Evolutionary conservation across 2,888 invertebrate genomes (phyloP).

Genomic region (Ennomos erosarius): DNA sequence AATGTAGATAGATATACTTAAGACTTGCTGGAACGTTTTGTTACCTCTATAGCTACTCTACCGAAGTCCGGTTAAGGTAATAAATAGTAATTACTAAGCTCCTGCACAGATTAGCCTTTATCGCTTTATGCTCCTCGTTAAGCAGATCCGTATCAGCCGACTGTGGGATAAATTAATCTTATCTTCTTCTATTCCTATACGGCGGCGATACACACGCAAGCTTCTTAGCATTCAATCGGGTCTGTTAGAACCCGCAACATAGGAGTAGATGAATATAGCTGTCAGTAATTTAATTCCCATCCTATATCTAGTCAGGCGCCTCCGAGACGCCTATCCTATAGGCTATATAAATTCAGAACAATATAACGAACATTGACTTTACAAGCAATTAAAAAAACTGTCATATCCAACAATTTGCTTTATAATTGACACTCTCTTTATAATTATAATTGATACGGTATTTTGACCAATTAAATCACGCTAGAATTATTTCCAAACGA

Average conservation of each 20-base stretch:
- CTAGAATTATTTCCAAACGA: background rate
- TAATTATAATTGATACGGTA: background rate
- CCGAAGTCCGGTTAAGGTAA: background rate
- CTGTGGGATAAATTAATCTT: conserved; percentile 46
- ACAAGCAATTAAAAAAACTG: conserved; percentile 13
- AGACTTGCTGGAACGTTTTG: background rate
- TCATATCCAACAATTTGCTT: conserved; percentile 15
- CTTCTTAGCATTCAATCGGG: conserved; percentile 28
- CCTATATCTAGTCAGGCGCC: conserved; percentile 27
- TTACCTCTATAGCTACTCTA: too few species aligned
- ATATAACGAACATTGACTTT: conserved; percentile 18
- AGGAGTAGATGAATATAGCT: conserved; percentile 23
- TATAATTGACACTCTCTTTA: conserved; percentile 5
- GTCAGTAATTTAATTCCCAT: conserved; percentile 25
- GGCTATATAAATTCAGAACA: conserved; percentile 18
- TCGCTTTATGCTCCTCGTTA: conserved; percentile 49
- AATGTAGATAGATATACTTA: background rate
- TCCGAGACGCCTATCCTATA: conserved; percentile 27
- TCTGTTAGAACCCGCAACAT: conserved; percentile 26
- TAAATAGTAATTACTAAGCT: conserved; percentile 37
- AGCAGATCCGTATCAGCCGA: conserved; percentile 45
- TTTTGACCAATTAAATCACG: background rate
- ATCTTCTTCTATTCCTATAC: conserved; percentile 28
- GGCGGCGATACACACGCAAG: conserved; percentile 15
- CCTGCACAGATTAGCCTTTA: conserved; percentile 49